These are phyloP conservation scores for Harpegnathos saltator DNA, from an alignment of 1,140 invertebrate genomes.

Conservation along the genomic window DNA sequence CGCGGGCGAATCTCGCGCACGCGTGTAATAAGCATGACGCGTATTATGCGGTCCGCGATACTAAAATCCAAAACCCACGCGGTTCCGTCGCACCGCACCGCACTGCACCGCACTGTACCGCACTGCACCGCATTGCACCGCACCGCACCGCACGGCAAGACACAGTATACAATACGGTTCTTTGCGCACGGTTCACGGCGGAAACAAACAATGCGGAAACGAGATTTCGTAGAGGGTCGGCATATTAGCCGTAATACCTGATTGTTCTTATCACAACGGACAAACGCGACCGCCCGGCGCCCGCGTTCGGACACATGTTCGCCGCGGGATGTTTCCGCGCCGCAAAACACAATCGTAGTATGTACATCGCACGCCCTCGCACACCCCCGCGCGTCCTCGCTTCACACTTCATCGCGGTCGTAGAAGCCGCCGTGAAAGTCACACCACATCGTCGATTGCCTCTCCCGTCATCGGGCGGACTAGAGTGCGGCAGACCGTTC, in stretches of 20 bases:
- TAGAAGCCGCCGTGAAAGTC: too few relatives aligned
- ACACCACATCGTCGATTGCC: too few relatives aligned
- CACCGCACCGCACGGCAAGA: too few relatives aligned
- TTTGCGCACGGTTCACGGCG: slow-evolving; percentile 22
- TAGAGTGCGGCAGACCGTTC: too few relatives aligned
- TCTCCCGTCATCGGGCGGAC: too few relatives aligned
- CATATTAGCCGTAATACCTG: slow-evolving; percentile 32
- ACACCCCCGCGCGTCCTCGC: too few relatives aligned
- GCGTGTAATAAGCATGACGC: slow-evolving; percentile 49
- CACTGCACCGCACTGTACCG: too few relatives aligned
- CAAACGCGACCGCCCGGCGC: not conserved
- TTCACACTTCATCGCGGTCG: too few relatives aligned
- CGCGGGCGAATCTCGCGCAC: not conserved
- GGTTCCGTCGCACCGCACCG: too few relatives aligned
- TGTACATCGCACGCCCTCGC: too few relatives aligned
- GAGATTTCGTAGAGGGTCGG: slow-evolving; percentile 21
- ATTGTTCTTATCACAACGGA: slow-evolving; percentile 50
- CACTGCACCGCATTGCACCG: too few relatives aligned
- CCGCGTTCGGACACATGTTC: not conserved
- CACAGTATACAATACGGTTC: not conserved
- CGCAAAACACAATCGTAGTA: slow-evolving; percentile 15
- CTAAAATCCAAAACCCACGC: not conserved
- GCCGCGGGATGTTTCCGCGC: not conserved
- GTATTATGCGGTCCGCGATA: slow-evolving; percentile 45
- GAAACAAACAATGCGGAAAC: slow-evolving; percentile 55